Conservation (phyloP, 2,797 vertebrate species). For the Amphiprion clarkii region DNA sequence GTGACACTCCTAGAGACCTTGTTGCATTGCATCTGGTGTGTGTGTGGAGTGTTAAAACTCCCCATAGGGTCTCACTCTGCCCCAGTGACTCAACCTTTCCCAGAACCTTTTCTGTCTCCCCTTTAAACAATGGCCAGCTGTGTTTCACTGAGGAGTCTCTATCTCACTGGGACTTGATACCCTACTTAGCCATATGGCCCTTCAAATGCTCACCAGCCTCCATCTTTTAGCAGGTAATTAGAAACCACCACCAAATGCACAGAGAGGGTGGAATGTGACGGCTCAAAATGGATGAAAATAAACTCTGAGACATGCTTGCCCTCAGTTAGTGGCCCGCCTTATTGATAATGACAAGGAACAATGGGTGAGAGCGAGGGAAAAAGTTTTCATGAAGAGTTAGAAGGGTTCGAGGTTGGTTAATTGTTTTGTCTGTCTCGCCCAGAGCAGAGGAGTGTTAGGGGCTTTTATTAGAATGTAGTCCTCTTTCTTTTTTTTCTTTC, state of each 20-base stretch:
- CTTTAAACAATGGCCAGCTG: constrained; percentile 79
- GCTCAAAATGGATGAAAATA: constrained; percentile 62
- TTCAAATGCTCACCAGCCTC: constrained; percentile 54
- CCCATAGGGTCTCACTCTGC: constrained; percentile 54
- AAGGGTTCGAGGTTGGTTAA: constrained; percentile 46
- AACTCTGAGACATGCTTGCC: constrained; percentile 39
- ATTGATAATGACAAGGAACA: constrained; percentile 52
- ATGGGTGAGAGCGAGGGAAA: constrained; percentile 13
- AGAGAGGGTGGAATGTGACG: constrained; percentile 62
- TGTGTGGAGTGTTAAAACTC: constrained; percentile 34
- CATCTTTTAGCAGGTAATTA: constrained; percentile 69
- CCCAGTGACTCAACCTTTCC: constrained; percentile 72
- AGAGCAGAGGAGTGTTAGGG: constrained; percentile 8
- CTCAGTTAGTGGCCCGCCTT: constrained; percentile 7
- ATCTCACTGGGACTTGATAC: constrained; percentile 52
- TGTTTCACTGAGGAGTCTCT: constrained; percentile 60
- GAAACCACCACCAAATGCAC: constrained; percentile 62
- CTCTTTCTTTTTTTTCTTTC: not conserved
- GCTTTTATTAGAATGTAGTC: constrained; percentile 18
- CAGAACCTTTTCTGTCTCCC: constrained; percentile 58
- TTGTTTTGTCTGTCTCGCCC: constrained; percentile 28
- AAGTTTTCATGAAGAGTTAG: constrained; percentile 25
- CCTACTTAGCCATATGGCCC: constrained; percentile 66
- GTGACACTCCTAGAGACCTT: constrained; percentile 32
- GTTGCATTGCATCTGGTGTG: constrained; percentile 39